A percentile compares a stretch with the other conserved stretches of the same genome.
Conservation (phyloP, 2,797 vertebrate genomes). For the Semaprochilodus insignis region DNA sequence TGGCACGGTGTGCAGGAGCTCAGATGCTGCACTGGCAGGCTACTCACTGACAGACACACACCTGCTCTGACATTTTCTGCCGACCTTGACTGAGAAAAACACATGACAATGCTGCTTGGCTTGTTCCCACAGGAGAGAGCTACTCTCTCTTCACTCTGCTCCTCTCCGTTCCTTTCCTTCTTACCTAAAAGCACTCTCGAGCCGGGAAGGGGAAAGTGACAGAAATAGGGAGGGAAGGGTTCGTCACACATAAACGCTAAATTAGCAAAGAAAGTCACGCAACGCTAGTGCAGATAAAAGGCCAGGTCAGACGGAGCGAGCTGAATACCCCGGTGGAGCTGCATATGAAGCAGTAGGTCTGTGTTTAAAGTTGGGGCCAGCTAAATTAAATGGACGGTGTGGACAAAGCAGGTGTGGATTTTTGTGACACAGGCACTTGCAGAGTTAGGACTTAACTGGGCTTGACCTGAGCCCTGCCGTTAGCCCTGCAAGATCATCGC, state of each 20-base stretch:
- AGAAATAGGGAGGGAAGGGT: constrained; percentile 37
- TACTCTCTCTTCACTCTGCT: constrained; percentile 45
- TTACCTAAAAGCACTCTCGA: constrained; percentile 65
- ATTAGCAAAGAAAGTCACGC: constrained; percentile 27
- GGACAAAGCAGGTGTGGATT: constrained; percentile 19
- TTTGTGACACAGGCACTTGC: neutral
- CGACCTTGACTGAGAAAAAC: constrained; percentile 82
- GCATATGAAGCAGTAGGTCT: neutral
- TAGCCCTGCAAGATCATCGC: constrained; percentile 3
- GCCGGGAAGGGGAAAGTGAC: neutral
- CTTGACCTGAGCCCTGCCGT: neutral
- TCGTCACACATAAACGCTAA: constrained; percentile 38
- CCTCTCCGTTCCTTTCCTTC: constrained; percentile 55
- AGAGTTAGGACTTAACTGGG: neutral
- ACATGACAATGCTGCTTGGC: constrained; percentile 73
- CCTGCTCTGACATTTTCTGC: constrained; percentile 85
- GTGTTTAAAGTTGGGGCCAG: constrained; percentile 6
- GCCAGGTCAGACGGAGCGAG: neutral
- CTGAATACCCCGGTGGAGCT: neutral
- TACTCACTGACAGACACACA: constrained; percentile 78
- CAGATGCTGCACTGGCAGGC: constrained; percentile 80
- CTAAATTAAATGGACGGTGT: neutral
- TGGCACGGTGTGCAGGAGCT: constrained; percentile 70
- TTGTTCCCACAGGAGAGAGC: constrained; percentile 66
- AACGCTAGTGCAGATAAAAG: neutral